These are phyloP conservation scores for Seriola dumerili DNA, from an alignment of 2,113 vertebrate genomes.

Conservation along the genomic window DNA sequence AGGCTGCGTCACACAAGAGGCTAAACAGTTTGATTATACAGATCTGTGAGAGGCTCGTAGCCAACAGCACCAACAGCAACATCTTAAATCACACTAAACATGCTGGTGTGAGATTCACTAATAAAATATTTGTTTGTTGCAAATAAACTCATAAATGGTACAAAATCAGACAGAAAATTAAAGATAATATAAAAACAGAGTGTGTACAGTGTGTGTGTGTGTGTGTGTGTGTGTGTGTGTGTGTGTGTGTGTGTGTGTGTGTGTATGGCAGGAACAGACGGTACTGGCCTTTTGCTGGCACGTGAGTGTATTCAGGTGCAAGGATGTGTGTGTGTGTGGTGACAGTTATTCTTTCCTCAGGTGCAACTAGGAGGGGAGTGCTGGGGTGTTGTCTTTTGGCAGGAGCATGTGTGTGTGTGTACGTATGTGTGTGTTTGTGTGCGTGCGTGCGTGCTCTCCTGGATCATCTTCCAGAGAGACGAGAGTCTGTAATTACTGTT, in stretches of 20 bases:
- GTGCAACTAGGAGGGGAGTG: constrained; percentile 54
- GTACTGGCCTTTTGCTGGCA: constrained; percentile 68
- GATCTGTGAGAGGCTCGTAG: too few relatives aligned
- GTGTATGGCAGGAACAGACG: constrained; percentile 57
- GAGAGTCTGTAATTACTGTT: constrained; percentile 57
- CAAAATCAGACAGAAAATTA: not conserved
- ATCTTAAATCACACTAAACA: not conserved
- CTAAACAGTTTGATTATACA: too few relatives aligned
- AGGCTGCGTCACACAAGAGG: too few relatives aligned
- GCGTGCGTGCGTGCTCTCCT: constrained; percentile 29
- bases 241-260: constrained; percentile 33
- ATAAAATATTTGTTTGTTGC: not conserved
- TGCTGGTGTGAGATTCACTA: not conserved
- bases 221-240: constrained; percentile 32
- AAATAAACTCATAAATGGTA: not conserved
- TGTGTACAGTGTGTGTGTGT: not conserved
- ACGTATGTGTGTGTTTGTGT: constrained; percentile 12
- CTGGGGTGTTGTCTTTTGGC: constrained; percentile 68
- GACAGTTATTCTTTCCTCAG: constrained; percentile 64
- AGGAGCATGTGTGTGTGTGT: constrained; percentile 32
- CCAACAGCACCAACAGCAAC: not conserved
- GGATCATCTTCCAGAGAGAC: constrained; percentile 53
- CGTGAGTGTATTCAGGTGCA: constrained; percentile 60
- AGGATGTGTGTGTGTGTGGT: constrained; percentile 28
- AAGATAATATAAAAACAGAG: not conserved